phyloP scores from a whole-genome alignment of 1,140 invertebrate species.

The Halesus radiatus region DNA sequence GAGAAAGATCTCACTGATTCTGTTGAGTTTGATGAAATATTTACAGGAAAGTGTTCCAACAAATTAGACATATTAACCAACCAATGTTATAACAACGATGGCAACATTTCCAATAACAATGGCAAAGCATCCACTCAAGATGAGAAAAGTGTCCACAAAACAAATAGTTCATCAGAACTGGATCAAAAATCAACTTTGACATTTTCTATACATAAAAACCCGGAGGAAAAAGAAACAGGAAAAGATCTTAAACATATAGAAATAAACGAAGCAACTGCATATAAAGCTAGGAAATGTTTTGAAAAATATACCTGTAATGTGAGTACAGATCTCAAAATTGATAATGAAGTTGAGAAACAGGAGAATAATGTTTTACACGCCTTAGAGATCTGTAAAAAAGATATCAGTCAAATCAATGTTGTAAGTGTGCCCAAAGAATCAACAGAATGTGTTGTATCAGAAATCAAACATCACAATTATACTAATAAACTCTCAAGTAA shows the following conservation, averaged over 20 bases:
- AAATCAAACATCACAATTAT: neutral
- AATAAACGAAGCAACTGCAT: neutral
- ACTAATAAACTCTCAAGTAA: neutral
- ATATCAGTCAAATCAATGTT: neutral
- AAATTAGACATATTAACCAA: no score
- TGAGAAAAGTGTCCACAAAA: no score
- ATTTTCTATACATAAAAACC: no score
- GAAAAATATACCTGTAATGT: neutral
- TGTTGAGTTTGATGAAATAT: neutral
- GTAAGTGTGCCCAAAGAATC: neutral
- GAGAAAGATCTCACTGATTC: constrained; percentile 35
- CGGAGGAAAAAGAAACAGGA: neutral
- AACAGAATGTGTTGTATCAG: neutral
- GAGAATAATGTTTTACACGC: neutral
- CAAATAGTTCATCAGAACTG: no score
- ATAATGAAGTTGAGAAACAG: neutral
- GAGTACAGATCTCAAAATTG: neutral
- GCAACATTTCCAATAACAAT: no score
- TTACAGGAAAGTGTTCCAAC: neutral
- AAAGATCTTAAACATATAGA: neutral
- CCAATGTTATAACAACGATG: no score
- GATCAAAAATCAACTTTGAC: no score
- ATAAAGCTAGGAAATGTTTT: neutral
- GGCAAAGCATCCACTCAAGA: no score
- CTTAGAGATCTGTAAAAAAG: neutral